Evolutionary conservation across 2,113 vertebrate species (phyloP).

Genomic region (Paraplagusia blochii): DNA sequence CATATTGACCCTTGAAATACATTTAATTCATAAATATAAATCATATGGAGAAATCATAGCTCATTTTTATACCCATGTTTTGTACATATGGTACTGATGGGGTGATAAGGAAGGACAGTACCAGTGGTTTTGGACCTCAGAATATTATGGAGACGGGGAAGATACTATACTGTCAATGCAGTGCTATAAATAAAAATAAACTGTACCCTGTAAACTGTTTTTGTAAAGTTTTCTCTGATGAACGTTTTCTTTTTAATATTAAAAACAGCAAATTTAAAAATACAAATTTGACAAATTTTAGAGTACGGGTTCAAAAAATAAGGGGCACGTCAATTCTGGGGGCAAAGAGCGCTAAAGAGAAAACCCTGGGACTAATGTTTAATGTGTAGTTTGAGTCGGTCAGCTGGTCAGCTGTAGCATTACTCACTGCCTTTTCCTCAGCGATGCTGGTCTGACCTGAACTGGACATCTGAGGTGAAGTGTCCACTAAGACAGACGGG

Average conservation of each 20-base stretch:
- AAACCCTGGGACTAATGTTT: too few relatives aligned
- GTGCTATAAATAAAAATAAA: slow-evolving; percentile 7
- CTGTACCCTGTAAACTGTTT: slow-evolving; percentile 1
- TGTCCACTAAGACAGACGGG: too few relatives aligned
- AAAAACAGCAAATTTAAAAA: background rate
- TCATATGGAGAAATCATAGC: background rate
- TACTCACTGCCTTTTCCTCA: too few relatives aligned
- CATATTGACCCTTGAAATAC: background rate
- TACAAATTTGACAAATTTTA: too few relatives aligned
- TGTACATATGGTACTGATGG: slow-evolving; percentile 7
- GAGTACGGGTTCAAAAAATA: too few relatives aligned
- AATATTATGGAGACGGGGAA: background rate
- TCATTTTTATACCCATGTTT: background rate
- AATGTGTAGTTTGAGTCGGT: too few relatives aligned
- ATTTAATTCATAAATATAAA: background rate
- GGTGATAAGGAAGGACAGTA: slow-evolving; percentile 12
- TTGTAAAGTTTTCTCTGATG: slow-evolving; percentile 5
- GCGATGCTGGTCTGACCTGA: too few relatives aligned
- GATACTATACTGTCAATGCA: background rate
- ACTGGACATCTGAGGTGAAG: too few relatives aligned
- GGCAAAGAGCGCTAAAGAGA: too few relatives aligned
- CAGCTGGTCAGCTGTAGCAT: too few relatives aligned
- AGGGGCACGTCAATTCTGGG: too few relatives aligned
- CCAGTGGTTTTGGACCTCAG: background rate
- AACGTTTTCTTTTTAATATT: background rate